These are phyloP conservation scores for Actinostola sp. DNA, from an alignment of 92 coral and sea anemone species.

Conservation along the genomic window DNA sequence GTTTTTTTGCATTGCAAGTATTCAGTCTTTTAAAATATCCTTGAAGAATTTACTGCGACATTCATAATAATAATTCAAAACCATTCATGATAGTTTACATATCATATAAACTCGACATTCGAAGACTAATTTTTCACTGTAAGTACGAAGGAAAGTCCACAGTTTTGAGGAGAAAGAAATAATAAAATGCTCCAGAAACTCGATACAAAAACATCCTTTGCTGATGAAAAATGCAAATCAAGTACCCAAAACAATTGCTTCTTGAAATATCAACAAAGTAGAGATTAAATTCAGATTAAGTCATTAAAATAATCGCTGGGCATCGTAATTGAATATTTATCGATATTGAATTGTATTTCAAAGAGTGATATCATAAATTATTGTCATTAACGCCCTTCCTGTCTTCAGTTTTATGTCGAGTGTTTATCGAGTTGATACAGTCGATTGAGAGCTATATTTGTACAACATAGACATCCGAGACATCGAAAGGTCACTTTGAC, in stretches of 20 bases:
- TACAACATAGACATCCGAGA: no score
- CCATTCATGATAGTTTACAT: no score
- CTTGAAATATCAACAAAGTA: background rate
- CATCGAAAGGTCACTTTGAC: no score
- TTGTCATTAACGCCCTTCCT: background rate
- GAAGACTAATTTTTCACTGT: background rate
- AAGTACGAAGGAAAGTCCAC: background rate
- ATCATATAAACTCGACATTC: no score
- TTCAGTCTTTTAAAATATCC: background rate
- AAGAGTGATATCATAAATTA: background rate
- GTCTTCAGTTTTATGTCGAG: background rate
- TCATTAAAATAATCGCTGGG: slow-evolving; percentile 5
- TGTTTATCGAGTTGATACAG: background rate
- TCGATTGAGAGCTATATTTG: no score
- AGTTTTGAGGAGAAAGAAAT: background rate
- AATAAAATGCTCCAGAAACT: background rate
- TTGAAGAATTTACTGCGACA: background rate
- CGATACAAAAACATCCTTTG: background rate
- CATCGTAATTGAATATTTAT: background rate
- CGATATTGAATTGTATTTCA: background rate
- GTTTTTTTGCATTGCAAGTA: background rate
- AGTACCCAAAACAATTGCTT: background rate
- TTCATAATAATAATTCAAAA: no score
- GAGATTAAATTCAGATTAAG: background rate
- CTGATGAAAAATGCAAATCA: background rate